Base-by-base conservation (phyloP, 2,888 invertebrate species). In the Ophion costatus region DNA sequence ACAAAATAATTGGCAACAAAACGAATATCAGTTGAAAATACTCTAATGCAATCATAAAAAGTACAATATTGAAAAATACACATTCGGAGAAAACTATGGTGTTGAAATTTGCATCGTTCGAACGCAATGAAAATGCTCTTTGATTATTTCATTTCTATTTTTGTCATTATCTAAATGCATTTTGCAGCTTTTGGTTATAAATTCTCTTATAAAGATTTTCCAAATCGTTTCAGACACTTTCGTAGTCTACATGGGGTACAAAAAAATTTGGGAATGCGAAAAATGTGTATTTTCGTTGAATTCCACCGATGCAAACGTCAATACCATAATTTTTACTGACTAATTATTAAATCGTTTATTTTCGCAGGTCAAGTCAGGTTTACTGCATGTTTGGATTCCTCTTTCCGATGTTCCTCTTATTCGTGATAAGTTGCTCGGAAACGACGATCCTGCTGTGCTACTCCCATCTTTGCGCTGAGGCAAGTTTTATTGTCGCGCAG, bases 341-440 rank as follows among this genome's bases (percentile, higher is more conserved):
- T 61, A 67, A 67, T 64, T 29, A 11, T 51, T 33, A n/a, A 14
- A 56, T 56, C 10, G 9, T 69, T 69, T 22, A 3, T 11, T 87
- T 87, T 91, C 94, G 20, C 92, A 96, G 96, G 96, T 96, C 96
- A 33, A 96, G 95, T 94, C 98, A 99, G 95, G 98, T 98, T 95
- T 99, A 99, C 94, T 99, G 99, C 96, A 99, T 99, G 99, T 99
- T 98, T 93, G 99, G 99, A 87, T 99, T 99, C 94, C 95, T 99
- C 88, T 98, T 99, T 94, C 96, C 99, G 89, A 99, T 99, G 77
- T 99, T 99, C 94, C 95, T 99, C 91, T 99, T 99, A 92, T 95
- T 99, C 88, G 97, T 99, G 89, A 98, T 99, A 92, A 99, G 99
- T 0, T 99, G 99, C 94, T 99, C 99, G 5, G 99, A 99, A 95